Percentiles rank a stretch among this genome's conserved stretches.
Evolutionary conservation across 2,113 vertebrate species (phyloP).

Genomic region (Brienomyrus brachyistius): DNA sequence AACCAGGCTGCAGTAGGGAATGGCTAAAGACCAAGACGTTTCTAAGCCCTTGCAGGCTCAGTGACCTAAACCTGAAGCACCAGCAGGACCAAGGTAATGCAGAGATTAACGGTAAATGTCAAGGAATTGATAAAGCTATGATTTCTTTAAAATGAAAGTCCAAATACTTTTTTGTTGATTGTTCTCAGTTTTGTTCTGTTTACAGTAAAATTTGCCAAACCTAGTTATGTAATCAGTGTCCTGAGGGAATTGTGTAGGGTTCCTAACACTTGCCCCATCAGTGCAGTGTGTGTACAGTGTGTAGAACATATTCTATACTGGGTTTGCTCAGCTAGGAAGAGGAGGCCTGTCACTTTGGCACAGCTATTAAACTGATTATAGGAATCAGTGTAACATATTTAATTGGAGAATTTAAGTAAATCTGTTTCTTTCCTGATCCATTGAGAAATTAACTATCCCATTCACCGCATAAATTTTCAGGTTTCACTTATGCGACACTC

Average conservation of each 20-base stretch:
- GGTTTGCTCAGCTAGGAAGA: conserved; percentile 26
- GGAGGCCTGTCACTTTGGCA: conserved; percentile 29
- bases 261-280: neutral
- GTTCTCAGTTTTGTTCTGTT: neutral
- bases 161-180: neutral
- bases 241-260: neutral
- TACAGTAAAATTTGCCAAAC: neutral
- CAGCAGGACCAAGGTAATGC: neutral
- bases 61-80: neutral
- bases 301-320: neutral
- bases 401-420: conserved; percentile 77
- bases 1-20: neutral
- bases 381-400: conserved; percentile 59
- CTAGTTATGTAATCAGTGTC: neutral
- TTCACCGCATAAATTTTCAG: conserved; percentile 96
- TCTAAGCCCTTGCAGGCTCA: neutral
- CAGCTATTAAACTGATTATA: conserved; percentile 51
- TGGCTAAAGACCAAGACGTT: neutral
- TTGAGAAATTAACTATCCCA: conserved; percentile 96
- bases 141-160: neutral
- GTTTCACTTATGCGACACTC: conserved; percentile 88
- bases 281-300: neutral
- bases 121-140: neutral
- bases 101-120: neutral
- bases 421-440: conserved; percentile 79